Base-by-base conservation (phyloP, 2,797 vertebrate species). In the Lindbergichthys nudifrons region DNA sequence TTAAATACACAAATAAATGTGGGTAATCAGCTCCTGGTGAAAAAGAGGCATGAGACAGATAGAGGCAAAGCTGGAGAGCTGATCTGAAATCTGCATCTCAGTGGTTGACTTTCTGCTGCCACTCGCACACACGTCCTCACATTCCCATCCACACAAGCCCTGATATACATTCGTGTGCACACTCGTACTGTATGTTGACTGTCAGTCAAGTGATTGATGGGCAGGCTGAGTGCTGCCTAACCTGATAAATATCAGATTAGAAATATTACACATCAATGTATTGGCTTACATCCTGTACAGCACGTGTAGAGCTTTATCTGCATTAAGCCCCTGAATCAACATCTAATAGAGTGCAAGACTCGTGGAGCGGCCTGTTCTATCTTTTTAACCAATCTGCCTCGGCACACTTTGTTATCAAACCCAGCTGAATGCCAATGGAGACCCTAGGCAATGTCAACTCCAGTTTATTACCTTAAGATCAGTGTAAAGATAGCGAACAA, bases 391-490 rank as follows among this genome's bases (percentile, higher is more conserved):
- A 47, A 88, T 91, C 89, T 81, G 74, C 71, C 59, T 67, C 13
- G 12, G 71, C 80, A 83, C 87, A 86, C 87, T 81, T 82, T 82
- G 87, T 87, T 90, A 89, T 87, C 87, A 21, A 81, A 73, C 57
- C 65, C 77, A 41, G 81, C 77, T 81, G 89, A 86, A 87, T 75
- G 79, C 84, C 86, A 75, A 71, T 65, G 73, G 84, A 86, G 87
- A 88, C 85, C 87, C 80, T 12, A 85, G 67, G 84, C 90, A 83
- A 87, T 82, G 90, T 87, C 82, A 84, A 81, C 65, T 81, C 70
- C 76, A 73, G 82, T 81, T 89, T 87, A 87, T 88, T 88, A 89
- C 88, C 77, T 86, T 45, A 79, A 88, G 89, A 92, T 92, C 70
- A 70, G 78, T 73, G 84, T 83, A 89, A 86, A 90, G 88, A 92